A percentile compares a stretch with the other conserved stretches of the same genome.
Evolutionary conservation across 1,140 invertebrate species (phyloP).

Genomic region (Bemisia tabaci): DNA sequence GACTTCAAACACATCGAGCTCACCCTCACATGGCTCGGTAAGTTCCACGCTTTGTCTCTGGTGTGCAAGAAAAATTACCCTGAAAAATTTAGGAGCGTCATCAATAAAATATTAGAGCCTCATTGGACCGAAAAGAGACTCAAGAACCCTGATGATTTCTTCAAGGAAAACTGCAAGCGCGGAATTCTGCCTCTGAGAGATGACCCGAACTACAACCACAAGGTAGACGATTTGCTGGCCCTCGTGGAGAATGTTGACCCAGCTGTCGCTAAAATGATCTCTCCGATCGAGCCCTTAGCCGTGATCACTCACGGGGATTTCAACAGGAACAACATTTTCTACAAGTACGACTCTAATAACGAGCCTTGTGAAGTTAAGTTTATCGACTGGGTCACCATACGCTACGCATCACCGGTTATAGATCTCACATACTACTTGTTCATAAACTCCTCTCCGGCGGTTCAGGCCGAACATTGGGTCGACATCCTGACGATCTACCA

Average conservation of each 20-base stretch:
- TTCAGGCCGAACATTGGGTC: slow-evolving; percentile 21
- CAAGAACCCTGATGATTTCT: not conserved
- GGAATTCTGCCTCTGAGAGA: not conserved
- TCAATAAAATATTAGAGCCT: not conserved
- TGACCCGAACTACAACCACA: not conserved
- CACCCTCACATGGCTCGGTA: not conserved
- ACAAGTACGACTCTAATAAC: slow-evolving; percentile 26
- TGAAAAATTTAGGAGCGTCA: not conserved
- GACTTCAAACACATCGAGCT: not conserved
- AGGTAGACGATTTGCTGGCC: not conserved
- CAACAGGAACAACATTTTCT: slow-evolving; percentile 40
- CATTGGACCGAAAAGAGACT: not conserved
- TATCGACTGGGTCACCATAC: slow-evolving; percentile 30
- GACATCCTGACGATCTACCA: slow-evolving; percentile 28
- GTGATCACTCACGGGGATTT: slow-evolving; percentile 40
- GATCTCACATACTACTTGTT: slow-evolving; percentile 33
- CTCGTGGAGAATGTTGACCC: not conserved
- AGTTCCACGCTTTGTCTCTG: not conserved
- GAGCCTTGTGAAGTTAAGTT: slow-evolving; percentile 25
- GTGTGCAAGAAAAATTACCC: not conserved
- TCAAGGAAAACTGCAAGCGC: not conserved
- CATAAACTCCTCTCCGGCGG: slow-evolving; percentile 23
- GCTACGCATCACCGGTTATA: slow-evolving; percentile 28
- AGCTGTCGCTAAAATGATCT: not conserved
- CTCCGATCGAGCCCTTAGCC: slow-evolving; percentile 28